A percentile compares a stretch with the other conserved stretches of the same genome.
Evolutionary conservation across 1,140 invertebrate genomes (phyloP).

Genomic region (Neodiprion fabricii): DNA sequence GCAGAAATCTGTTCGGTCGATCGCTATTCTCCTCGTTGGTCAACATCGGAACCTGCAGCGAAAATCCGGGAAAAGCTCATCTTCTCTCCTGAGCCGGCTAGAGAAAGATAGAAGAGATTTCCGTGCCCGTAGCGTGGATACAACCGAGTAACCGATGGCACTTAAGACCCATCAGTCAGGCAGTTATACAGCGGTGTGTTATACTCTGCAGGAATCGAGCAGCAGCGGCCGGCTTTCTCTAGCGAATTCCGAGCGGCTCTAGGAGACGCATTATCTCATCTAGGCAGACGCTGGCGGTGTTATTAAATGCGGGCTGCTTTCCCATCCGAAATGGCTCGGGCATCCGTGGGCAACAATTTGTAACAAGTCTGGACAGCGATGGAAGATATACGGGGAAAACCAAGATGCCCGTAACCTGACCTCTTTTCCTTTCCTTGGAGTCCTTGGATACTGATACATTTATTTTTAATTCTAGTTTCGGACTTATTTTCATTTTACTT

Average conservation of each 20-base stretch:
- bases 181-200: neutral
- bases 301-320: neutral
- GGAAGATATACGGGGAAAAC: neutral
- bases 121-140: neutral
- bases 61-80: neutral
- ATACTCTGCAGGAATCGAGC: too few relatives aligned
- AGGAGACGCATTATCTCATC: neutral
- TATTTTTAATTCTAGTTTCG: too few relatives aligned
- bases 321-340: neutral
- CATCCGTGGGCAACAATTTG: neutral
- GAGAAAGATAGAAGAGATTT: too few relatives aligned
- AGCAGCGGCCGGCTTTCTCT: neutral
- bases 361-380: slow-evolving; percentile 1
- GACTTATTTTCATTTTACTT: too few relatives aligned
- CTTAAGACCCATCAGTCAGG: neutral
- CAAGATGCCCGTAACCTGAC: neutral
- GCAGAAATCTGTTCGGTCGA: neutral
- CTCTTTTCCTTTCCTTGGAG: too few relatives aligned
- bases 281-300: neutral
- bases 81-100: too few relatives aligned
- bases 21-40: neutral
- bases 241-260: neutral
- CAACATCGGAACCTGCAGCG: neutral
- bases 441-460: too few relatives aligned
- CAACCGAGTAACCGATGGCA: neutral